Conservation (phyloP, 2,797 vertebrate genomes). For the Coilia nasus region DNA sequence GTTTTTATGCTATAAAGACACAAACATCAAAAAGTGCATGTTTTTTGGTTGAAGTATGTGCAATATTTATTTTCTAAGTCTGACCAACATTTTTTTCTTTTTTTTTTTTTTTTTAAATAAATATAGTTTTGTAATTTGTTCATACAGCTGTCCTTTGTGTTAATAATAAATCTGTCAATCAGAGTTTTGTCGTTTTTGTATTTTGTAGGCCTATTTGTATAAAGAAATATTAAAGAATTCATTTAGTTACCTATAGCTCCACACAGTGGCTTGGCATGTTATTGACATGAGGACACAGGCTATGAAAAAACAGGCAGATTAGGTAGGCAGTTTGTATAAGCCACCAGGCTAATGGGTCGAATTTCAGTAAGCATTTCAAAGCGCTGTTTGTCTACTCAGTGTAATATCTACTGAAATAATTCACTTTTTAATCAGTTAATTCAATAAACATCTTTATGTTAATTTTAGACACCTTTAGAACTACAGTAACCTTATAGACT, state of each 20-base stretch:
- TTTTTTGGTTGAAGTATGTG: background rate
- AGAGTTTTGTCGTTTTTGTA: background rate
- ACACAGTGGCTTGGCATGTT: slow-evolving; percentile 8
- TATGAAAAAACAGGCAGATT: background rate
- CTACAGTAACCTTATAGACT: too few species aligned
- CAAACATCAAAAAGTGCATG: slow-evolving; percentile 1
- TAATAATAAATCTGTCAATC: background rate
- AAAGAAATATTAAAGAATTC: background rate
- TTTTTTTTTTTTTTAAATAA: background rate
- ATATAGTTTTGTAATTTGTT: background rate
- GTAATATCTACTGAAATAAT: background rate
- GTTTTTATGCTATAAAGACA: background rate
- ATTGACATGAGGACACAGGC: background rate
- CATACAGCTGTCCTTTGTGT: background rate
- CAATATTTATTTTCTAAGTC: slow-evolving; percentile 2
- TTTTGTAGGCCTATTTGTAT: too few species aligned
- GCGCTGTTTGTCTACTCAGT: background rate
- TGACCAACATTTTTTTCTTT: background rate
- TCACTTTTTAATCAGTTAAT: too few species aligned
- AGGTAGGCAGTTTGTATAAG: background rate
- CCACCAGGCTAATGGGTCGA: background rate
- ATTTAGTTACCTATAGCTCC: background rate
- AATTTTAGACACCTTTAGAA: background rate
- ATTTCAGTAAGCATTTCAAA: background rate
- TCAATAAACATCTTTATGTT: background rate